phyloP scores from a whole-genome alignment of 1,140 invertebrate species.

The Trichomalopsis sarcophagae region DNA sequence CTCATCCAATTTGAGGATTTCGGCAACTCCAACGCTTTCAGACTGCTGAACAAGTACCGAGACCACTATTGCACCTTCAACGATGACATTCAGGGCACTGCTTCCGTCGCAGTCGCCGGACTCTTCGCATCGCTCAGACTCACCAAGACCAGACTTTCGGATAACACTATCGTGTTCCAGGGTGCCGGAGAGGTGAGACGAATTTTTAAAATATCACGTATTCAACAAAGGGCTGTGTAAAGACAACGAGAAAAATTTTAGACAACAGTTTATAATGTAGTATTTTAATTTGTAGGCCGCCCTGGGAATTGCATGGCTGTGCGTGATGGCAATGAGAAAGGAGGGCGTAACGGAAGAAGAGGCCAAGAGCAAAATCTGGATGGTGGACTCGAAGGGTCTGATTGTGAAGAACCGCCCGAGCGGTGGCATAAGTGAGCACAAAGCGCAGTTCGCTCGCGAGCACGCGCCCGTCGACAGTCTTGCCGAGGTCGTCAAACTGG shows the following conservation, averaged over 20 bases:
- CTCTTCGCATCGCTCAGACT: conserved; percentile 88
- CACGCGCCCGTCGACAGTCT: conserved; percentile 82
- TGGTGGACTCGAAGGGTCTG: conserved; percentile 84
- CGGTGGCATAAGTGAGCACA: conserved; percentile 85
- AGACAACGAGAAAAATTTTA: too few relatives aligned
- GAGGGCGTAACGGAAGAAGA: conserved; percentile 84
- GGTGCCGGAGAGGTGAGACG: conserved; percentile 89
- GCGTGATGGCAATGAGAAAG: conserved; percentile 90
- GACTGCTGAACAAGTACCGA: conserved; percentile 89
- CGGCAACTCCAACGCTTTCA: conserved; percentile 92
- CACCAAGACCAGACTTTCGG: conserved; percentile 84
- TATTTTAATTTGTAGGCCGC: conserved; percentile 77
- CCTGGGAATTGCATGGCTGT: conserved; percentile 90
- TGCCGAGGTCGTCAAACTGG: conserved; percentile 83
- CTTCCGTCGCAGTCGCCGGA: conserved; percentile 92
- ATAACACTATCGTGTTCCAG: conserved; percentile 92
- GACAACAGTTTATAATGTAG: not conserved
- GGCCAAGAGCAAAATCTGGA: conserved; percentile 84
- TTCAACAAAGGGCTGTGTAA: too few relatives aligned
- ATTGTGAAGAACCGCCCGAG: conserved; percentile 86
- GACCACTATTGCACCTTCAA: conserved; percentile 94
- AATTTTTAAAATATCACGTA: not conserved
- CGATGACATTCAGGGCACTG: conserved; percentile 96
- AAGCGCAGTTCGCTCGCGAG: conserved; percentile 85
- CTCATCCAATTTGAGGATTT: conserved; percentile 97